Conservation (phyloP, 1,140 invertebrate genomes). For the Micrasema minimum region DNA sequence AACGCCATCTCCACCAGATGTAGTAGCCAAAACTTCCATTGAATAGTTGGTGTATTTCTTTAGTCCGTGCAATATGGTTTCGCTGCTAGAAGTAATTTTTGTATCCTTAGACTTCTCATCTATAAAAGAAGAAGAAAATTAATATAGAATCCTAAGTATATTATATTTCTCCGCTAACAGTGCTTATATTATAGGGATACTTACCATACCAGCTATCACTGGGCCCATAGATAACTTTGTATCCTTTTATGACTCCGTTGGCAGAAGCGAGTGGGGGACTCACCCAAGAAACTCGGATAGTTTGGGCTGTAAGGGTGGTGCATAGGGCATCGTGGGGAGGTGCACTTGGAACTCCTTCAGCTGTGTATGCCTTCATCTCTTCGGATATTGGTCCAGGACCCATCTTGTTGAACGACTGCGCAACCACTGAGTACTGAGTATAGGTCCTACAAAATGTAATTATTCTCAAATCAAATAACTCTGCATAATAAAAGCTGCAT, state of each 20-base stretch:
- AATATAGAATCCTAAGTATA: background rate
- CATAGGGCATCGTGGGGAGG: conserved; percentile 92
- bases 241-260: conserved; percentile 95
- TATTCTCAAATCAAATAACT: conserved; percentile 2
- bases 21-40: conserved; percentile 94
- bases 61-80: conserved; percentile 91
- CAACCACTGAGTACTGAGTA: conserved; percentile 94
- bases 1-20: conserved; percentile 95
- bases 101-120: conserved; percentile 92
- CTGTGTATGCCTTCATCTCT: conserved; percentile 90
- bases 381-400: conserved; percentile 91
- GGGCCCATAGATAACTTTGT: conserved; percentile 95
- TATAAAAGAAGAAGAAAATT: conserved; percentile 57
- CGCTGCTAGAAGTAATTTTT: conserved; percentile 90
- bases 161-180: background rate
- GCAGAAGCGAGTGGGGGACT: conserved; percentile 89
- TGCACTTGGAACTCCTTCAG: conserved; percentile 92
- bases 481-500: background rate
- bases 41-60: conserved; percentile 98
- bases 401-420: conserved; percentile 95
- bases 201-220: conserved; percentile 91
- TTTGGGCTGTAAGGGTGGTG: conserved; percentile 91
- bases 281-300: conserved; percentile 92
- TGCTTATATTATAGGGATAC: conserved; percentile 58
- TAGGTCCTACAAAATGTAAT: conserved; percentile 78